phyloP scores from a whole-genome alignment of 2,797 vertebrate species.

The Chelonia mydas region DNA sequence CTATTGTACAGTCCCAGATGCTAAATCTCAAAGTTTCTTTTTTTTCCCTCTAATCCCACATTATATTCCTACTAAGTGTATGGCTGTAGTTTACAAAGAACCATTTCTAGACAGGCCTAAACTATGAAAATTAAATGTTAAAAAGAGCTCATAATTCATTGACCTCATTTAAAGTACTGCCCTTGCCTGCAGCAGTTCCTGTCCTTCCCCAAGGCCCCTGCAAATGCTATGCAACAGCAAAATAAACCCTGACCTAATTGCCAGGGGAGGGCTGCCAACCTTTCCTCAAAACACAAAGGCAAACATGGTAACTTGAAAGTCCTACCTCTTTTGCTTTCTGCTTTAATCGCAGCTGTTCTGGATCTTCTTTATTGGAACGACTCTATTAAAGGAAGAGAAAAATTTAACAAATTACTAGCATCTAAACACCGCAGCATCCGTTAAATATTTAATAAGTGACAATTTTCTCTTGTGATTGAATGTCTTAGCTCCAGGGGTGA shows the following conservation, averaged over 20 bases:
- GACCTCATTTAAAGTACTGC: constrained; percentile 89
- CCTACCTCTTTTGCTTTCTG: constrained; percentile 96
- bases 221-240: constrained; percentile 95
- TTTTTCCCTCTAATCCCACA: constrained; percentile 79
- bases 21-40: constrained; percentile 85
- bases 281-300: constrained; percentile 84
- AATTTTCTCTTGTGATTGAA: constrained; percentile 82
- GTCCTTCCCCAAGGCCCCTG: constrained; percentile 92
- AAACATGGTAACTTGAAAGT: constrained; percentile 81
- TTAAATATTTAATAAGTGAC: constrained; percentile 86
- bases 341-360: constrained; percentile 91
- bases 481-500: constrained; percentile 81
- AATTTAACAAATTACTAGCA: constrained; percentile 76
- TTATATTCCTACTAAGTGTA: constrained; percentile 80
- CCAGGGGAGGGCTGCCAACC: constrained; percentile 87
- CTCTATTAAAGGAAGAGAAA: constrained; percentile 83
- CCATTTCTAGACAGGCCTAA: constrained; percentile 78
- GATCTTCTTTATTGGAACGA: constrained; percentile 91
- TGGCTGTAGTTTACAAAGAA: constrained; percentile 77
- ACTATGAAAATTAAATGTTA: constrained; percentile 80
- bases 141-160: constrained; percentile 81
- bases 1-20: constrained; percentile 89
- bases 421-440: constrained; percentile 69
- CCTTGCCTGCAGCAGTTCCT: constrained; percentile 92
- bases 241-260: constrained; percentile 97